These are phyloP conservation scores for Amphipoea lucens DNA, from an alignment of 2,888 invertebrate species.

Conservation along the genomic window DNA sequence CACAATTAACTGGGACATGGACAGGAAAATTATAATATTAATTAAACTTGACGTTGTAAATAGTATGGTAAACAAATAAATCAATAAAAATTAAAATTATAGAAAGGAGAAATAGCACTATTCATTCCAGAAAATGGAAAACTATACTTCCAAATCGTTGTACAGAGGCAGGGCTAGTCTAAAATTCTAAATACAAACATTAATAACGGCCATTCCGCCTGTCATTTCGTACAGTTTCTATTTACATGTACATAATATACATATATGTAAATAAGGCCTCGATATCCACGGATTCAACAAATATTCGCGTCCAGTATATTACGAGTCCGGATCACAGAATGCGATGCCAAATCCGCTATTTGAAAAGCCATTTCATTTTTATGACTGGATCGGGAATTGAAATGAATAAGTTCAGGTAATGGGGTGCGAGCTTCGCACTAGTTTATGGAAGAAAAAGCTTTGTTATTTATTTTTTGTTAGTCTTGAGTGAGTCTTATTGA, in stretches of 20 bases:
- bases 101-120: neutral
- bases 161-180: neutral
- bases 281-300: conserved; percentile 36
- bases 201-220: conserved; percentile 14
- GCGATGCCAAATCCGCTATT: conserved; percentile 63
- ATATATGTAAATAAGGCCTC: conserved; percentile 37
- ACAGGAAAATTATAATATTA: neutral
- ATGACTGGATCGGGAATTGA: conserved; percentile 61
- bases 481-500: neutral
- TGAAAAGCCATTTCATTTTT: conserved; percentile 66
- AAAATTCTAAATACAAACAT: conserved; percentile 25
- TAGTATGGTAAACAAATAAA: neutral
- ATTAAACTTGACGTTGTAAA: neutral
- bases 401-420: conserved; percentile 58
- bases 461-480: neutral
- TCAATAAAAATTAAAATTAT: no score
- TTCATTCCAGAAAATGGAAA: neutral
- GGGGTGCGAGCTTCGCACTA: conserved; percentile 25
- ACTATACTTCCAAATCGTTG: neutral
- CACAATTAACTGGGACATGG: neutral
- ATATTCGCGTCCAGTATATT: conserved; percentile 39
- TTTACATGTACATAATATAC: conserved; percentile 32
- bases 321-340: conserved; percentile 55
- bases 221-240: conserved; percentile 20
- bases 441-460: conserved; percentile 11